Conservation (phyloP, 2,113 vertebrate species). For the Neogale vison region DNA sequence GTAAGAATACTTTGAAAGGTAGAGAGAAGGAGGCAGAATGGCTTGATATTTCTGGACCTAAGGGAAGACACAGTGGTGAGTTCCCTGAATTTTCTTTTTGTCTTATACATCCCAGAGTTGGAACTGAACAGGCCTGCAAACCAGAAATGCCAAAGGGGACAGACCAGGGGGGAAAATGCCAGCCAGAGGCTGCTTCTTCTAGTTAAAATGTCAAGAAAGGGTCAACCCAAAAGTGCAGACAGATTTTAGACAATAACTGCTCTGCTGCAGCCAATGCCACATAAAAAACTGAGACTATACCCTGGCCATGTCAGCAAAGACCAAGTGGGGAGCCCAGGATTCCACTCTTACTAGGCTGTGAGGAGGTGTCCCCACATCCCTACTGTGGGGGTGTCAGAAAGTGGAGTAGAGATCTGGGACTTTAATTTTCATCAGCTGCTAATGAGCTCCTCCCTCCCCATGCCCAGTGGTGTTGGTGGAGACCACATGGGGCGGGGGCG, state of each 20-base stretch:
- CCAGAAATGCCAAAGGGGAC: not conserved
- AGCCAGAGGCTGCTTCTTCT: not conserved
- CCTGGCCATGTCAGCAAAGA: accelerated
- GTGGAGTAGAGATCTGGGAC: not conserved
- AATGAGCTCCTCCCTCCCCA: not conserved
- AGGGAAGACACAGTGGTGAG: not conserved
- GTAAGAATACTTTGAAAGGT: not conserved
- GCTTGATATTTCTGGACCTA: not conserved
- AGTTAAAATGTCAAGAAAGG: not conserved
- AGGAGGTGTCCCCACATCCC: not conserved
- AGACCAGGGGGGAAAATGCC: not conserved
- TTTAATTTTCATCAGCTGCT: not conserved
- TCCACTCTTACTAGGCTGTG: not conserved
- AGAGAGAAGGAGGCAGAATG: not conserved
- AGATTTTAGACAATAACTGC: not conserved
- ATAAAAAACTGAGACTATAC: not conserved
- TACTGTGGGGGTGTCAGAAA: not conserved
- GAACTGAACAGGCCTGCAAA: not conserved
- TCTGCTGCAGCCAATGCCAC: not conserved
- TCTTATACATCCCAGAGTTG: not conserved
- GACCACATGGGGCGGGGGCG: accelerated
- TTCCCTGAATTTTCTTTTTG: not conserved
- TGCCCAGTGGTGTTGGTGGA: not conserved
- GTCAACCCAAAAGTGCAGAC: not conserved
- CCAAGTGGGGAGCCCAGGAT: not conserved